Conservation (phyloP, 1,140 invertebrate species). For the Temnothorax curvispinosus region DNA sequence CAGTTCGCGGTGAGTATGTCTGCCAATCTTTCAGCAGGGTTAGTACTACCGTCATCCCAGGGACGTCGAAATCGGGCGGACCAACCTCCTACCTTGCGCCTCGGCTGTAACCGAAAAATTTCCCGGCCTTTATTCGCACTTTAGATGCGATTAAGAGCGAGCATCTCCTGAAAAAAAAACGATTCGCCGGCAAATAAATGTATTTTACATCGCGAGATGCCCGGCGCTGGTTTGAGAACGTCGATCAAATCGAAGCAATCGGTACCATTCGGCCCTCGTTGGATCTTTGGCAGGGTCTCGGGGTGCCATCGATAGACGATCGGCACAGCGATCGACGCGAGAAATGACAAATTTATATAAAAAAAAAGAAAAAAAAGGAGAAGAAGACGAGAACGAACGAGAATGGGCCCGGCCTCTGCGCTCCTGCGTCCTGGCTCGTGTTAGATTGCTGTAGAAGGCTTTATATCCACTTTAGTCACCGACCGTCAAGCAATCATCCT, state of each 20-base stretch:
- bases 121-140: background rate
- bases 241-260: background rate
- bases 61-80: constrained; percentile 78
- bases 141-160: background rate
- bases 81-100: background rate
- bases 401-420: constrained; percentile 69
- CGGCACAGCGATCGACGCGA: background rate
- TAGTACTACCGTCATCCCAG: constrained; percentile 78
- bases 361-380: constrained; percentile 31
- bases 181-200: background rate
- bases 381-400: constrained; percentile 50
- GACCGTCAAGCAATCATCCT: constrained; percentile 83
- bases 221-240: background rate
- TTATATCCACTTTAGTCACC: constrained; percentile 84
- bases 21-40: constrained; percentile 80
- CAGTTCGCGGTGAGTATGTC: constrained; percentile 81
- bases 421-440: constrained; percentile 77
- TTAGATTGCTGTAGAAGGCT: constrained; percentile 83
- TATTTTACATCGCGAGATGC: background rate
- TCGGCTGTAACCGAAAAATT: background rate
- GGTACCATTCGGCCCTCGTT: background rate
- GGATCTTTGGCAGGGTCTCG: background rate
- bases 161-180: background rate
- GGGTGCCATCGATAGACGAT: background rate
- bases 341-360: background rate